Evolutionary conservation across 2,888 invertebrate species (phyloP), one percentile per base, ranked within the genome.

Genomic region (Erpobdella octoculata): DNA sequence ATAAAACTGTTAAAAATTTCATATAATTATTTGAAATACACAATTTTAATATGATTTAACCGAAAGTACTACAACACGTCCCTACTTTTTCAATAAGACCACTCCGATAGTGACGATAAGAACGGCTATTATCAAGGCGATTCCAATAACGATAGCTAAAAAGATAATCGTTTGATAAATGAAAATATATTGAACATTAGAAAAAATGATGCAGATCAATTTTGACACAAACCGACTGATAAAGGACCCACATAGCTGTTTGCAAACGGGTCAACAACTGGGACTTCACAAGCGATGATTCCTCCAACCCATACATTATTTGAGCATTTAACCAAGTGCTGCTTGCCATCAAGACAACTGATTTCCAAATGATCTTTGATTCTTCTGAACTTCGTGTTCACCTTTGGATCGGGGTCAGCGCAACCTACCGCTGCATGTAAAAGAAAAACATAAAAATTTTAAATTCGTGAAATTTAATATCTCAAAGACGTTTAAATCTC

Each of bases 51-150:
- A n/a, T n/a, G n/a, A n/a, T n/a, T n/a, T n/a, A n/a, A n/a, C n/a
- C n/a, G n/a, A n/a, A n/a, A n/a, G n/a, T n/a, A n/a, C n/a, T n/a
- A n/a, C n/a, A n/a, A n/a, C n/a, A n/a, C n/a, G n/a, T n/a, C 68
- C 70, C 66, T 70, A 76, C 76, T 75, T 74, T 64, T 76, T 76
- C 25, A 76, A 61, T 59, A 73, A 76, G 25, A 76, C 75, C 21
- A 76, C 67, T 37, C 76, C 76, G 9, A 76, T 68, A 8, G 76
- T 76, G 58, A 76, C 73, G 28, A 76, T 76, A 35, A 74, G 71
- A 31, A 74, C 75, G 46, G 75, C 76, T 9, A 76, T 76, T n/a
- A 76, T 73, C 35, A 76, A 71, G 12, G 76, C 76, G n/a, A 76
- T 76, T 21, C 75, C 76, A 28, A 75, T 67, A 21, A 76, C 74